phyloP scores from a whole-genome alignment of 2,113 vertebrate species.

The Heterocephalus glaber region DNA sequence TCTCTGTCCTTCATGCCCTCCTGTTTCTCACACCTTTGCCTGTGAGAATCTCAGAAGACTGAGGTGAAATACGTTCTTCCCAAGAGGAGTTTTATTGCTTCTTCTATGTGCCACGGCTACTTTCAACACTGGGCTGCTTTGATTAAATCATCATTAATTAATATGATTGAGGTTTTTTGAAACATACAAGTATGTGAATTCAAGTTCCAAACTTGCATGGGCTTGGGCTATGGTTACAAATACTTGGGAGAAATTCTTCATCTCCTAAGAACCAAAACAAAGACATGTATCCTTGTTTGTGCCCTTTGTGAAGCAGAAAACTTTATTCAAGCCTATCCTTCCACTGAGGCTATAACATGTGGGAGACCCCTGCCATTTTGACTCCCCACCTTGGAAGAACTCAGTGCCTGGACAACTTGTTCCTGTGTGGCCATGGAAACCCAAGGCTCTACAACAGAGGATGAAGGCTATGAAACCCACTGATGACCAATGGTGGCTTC shows the following conservation, averaged over 20 bases:
- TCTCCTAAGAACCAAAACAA: not conserved
- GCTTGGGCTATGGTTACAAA: not conserved
- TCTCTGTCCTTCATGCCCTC: not conserved
- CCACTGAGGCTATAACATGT: not conserved
- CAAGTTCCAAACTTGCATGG: not conserved
- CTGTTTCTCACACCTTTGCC: not conserved
- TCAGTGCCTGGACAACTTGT: not conserved
- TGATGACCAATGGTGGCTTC: not conserved
- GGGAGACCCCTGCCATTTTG: not conserved
- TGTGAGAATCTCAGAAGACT: not conserved
- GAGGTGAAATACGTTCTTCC: not conserved
- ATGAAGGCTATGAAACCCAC: not conserved
- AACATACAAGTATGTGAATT: not conserved
- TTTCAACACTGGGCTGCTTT: not conserved
- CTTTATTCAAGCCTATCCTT: not conserved
- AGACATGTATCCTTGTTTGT: not conserved
- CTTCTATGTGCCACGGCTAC: not conserved
- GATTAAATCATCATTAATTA: not conserved
- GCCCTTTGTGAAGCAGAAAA: not conserved
- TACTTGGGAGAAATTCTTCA: constrained; percentile 1
- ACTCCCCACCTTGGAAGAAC: not conserved
- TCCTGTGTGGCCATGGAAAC: not conserved
- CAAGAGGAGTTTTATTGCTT: not conserved
- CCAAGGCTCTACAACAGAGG: not conserved
- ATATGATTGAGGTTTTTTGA: not conserved